phyloP scores from a whole-genome alignment of 2,797 vertebrate species.

The Apogon hyalosoma region DNA sequence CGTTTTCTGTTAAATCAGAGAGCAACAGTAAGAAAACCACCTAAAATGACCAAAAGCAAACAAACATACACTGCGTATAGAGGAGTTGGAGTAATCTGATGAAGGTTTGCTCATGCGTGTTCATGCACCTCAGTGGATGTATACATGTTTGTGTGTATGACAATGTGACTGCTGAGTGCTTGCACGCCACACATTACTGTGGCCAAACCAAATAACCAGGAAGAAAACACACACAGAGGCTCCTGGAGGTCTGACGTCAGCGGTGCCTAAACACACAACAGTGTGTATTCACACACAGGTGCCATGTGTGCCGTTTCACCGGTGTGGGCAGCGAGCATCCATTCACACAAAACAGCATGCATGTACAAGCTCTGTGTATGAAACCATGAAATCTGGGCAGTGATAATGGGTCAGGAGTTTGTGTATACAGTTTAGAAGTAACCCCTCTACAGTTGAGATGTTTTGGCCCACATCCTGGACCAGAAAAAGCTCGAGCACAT shows the following conservation, averaged over 20 bases:
- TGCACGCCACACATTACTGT: constrained; percentile 67
- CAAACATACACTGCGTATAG: constrained; percentile 11
- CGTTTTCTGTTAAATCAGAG: neutral
- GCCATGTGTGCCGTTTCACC: constrained; percentile 73
- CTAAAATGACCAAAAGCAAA: neutral
- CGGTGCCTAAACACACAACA: constrained; percentile 65
- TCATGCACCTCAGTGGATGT: neutral
- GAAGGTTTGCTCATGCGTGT: constrained; percentile 5
- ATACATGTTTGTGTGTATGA: constrained; percentile 45
- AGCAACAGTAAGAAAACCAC: neutral
- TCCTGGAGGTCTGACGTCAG: constrained; percentile 71
- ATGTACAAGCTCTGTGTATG: constrained; percentile 8
- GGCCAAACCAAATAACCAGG: constrained; percentile 69
- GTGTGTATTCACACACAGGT: constrained; percentile 76
- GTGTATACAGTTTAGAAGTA: constrained; percentile 10
- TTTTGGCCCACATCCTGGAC: constrained; percentile 46
- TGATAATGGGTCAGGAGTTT: constrained; percentile 11
- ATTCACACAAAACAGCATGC: constrained; percentile 48
- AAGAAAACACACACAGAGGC: constrained; percentile 68
- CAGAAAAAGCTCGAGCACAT: constrained; percentile 39
- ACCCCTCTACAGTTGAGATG: constrained; percentile 39
- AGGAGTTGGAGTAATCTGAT: constrained; percentile 45
- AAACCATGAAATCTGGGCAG: neutral
- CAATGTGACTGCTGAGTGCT: constrained; percentile 71
- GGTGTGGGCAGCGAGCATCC: constrained; percentile 46